Percentiles rank a stretch among this genome's conserved stretches.
Conservation (phyloP, 1,140 invertebrate species). For the Anthonomus grandis region DNA sequence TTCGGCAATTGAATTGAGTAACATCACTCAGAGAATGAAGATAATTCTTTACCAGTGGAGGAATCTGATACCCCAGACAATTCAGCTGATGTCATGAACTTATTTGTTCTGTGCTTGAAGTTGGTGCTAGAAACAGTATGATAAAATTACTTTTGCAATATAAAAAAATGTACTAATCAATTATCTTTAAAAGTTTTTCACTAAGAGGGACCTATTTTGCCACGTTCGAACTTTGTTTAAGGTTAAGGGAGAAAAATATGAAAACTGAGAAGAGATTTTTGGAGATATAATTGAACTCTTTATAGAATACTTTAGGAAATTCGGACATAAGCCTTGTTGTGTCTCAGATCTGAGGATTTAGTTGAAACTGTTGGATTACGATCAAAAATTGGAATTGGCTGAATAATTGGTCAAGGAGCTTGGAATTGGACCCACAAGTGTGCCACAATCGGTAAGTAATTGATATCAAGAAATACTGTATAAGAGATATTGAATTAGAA, state of each 20-base stretch:
- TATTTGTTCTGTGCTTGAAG: conserved; percentile 46
- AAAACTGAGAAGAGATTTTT: conserved; percentile 52
- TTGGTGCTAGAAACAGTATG: conserved; percentile 40
- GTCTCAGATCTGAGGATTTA: conserved; percentile 77
- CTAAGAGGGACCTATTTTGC: conserved; percentile 79
- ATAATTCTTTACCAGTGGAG: conserved; percentile 27
- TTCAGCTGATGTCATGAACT: conserved; percentile 65
- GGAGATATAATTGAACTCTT: conserved; percentile 67
- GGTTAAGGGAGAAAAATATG: conserved; percentile 54
- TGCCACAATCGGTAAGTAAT: conserved; percentile 60
- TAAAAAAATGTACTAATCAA: not conserved
- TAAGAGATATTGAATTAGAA: too few species aligned
- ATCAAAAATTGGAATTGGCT: conserved; percentile 50
- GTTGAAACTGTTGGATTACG: conserved; percentile 52
- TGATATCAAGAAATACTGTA: too few species aligned
- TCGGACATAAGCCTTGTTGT: conserved; percentile 79
- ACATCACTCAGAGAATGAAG: conserved; percentile 23
- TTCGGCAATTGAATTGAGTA: conserved; percentile 59
- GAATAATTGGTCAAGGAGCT: conserved; percentile 51
- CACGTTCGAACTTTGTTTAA: conserved; percentile 70
- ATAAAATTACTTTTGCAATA: not conserved
- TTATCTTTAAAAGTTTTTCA: conserved; percentile 38
- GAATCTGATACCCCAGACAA: conserved; percentile 45
- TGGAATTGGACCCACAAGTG: conserved; percentile 57
- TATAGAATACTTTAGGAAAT: conserved; percentile 68